Conservation (phyloP, 1,140 invertebrate genomes). For the Helicoverpa zea region DNA sequence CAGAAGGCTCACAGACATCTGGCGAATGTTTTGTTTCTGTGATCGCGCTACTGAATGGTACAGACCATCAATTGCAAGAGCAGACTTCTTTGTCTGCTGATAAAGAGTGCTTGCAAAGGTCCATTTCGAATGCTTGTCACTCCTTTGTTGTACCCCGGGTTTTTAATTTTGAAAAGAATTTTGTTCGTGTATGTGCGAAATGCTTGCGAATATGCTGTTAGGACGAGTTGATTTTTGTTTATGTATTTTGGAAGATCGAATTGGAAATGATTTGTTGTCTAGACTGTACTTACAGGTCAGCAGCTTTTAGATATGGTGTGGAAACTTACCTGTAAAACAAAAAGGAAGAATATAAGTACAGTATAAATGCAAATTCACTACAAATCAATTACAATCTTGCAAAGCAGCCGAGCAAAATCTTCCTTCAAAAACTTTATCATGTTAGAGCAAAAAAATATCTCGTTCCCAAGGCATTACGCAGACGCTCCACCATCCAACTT, state of each 20-base stretch:
- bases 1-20: conserved; percentile 43
- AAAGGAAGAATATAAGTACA: not conserved
- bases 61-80: conserved; percentile 46
- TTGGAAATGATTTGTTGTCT: not conserved
- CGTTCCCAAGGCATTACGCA: conserved; percentile 47
- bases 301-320: not conserved
- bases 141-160: conserved; percentile 37
- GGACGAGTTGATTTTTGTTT: not conserved
- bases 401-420: conserved; percentile 45
- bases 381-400: conserved; percentile 45
- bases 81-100: conserved; percentile 45
- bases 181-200: conserved; percentile 23
- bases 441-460: conserved; percentile 49
- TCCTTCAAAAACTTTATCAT: conserved; percentile 48
- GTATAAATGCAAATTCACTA: not conserved
- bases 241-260: not conserved
- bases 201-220: conserved; percentile 19
- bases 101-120: conserved; percentile 37
- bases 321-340: conserved; percentile 45
- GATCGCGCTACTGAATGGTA: conserved; percentile 29
- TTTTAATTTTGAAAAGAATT: conserved; percentile 38
- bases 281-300: not conserved
- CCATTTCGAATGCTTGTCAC: conserved; percentile 37
- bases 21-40: conserved; percentile 45
- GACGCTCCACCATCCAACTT: conserved; percentile 47